Base-by-base conservation (phyloP, 1,140 invertebrate genomes). In the Antheraea pernyi region DNA sequence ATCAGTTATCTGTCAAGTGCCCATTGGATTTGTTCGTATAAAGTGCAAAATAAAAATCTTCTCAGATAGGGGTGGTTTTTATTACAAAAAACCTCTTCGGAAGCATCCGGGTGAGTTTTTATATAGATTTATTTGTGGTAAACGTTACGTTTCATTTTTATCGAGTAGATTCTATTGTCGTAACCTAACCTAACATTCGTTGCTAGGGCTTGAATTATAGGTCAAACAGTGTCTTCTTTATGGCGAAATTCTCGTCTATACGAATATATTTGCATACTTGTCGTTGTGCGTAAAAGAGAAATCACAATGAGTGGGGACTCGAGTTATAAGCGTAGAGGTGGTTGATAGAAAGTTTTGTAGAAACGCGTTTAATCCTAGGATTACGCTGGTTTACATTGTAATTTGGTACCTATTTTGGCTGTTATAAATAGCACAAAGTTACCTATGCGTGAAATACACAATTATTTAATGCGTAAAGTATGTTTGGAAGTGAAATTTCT, bases 51-150 rank as follows among this genome's bases (percentile, higher is more conserved):
- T 72, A 80, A 85, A 88, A 79, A 77, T 80, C 64, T 37, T 71
- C 60, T 61, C 39, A 74, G 63, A 89, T 84, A 86, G 76, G 82
- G 81, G 22, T 30, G 71, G 76, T 76, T 88, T 88, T 75, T 67
- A 67, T 64, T 53, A 30, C 65, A 36, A 75, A 82, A 80, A 81
- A 72, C 72, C 68, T 76, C 79, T 78, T 85, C 84, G 87, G 86
- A 84, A 85, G 86, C 85, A 88, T 88, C 86, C 88, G 86, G 89
- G 88, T 91, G 76, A 88, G 88, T 85, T 63, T 67, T 37, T 70
- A 65, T 65, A 65, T 70, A 74, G 30, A 66, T 68, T 66, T 0
- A 67, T 65, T 68, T 9, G 16, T 11, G 39, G 7, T 58, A 18
- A 22, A 60, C 59, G n/a, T 71, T 74, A 65, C 70, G 58, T 68